These are phyloP conservation scores for Chaetophractus vellerosus DNA, from an alignment of 2,797 vertebrate species.

Conservation along the genomic window DNA sequence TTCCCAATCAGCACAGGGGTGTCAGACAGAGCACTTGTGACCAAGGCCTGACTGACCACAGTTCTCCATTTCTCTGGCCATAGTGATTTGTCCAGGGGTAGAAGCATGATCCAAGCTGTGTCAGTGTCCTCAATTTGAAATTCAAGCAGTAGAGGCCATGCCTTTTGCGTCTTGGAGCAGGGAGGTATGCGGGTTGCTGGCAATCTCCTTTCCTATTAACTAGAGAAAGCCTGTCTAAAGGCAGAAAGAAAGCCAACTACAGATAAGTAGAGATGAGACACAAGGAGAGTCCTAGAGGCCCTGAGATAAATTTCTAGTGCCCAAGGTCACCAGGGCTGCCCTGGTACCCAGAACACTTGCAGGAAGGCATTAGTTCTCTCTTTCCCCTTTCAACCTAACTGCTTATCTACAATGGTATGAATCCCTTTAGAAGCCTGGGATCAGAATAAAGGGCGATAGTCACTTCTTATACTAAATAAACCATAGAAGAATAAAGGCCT, in stretches of 20 bases:
- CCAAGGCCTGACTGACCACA: neutral
- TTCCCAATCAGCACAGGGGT: neutral
- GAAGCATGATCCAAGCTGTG: neutral
- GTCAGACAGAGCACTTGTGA: neutral
- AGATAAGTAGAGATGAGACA: neutral
- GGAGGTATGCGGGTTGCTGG: neutral
- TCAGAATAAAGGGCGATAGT: neutral
- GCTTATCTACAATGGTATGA: neutral
- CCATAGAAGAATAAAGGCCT: neutral
- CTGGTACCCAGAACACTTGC: neutral
- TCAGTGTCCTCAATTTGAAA: neutral
- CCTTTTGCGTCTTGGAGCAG: conserved; percentile 7
- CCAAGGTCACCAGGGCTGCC: neutral
- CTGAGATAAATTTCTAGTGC: neutral
- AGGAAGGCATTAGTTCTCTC: neutral
- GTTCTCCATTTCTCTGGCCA: neutral
- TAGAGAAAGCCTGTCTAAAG: neutral
- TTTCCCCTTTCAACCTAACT: neutral
- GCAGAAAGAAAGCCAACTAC: neutral
- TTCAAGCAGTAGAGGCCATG: conserved; percentile 30
- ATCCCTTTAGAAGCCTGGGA: neutral
- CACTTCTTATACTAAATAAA: neutral
- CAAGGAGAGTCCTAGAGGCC: neutral
- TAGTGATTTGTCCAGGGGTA: neutral
- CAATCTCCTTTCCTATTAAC: neutral